Base-by-base conservation (phyloP, 2,797 vertebrate genomes). In the Falco novaeseelandiae region DNA sequence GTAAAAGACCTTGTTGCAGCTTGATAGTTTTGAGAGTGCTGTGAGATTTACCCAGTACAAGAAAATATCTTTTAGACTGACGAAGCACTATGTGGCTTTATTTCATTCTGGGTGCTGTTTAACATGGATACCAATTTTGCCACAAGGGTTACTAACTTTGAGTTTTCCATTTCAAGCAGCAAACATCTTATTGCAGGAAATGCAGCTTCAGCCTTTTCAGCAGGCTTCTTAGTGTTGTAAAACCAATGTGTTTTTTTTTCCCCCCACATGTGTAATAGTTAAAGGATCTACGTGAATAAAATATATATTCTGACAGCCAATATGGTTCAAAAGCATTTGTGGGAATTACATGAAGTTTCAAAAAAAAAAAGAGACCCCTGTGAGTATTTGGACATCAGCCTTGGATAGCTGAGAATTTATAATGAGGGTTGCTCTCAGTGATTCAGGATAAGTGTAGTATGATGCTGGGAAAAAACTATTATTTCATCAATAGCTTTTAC, bases 181-280 rank as follows among this genome's bases (percentile, higher is more conserved):
- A 85, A 77, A 58, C 49, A 58, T 23, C 23, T 72, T 55, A 62
- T 19, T 9, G 12, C 9, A 58, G 65, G 40, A 83, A 92, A 52
- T 11, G 23, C 7, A 90, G 16, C 42, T 89, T 92, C 30, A 81
- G 14, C 63, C 10, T 85, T 85, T 89, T 89, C 71, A 57, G 9
- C 3, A 73, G 5, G 10, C 49, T 87, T 77, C 71, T 77, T 49
- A 27, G 8, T 69, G 38, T 51, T 54, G 23, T 48, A 92, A 95
- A 88, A 48, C 1, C 4, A 70, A 9, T 14, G n/a, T 23, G 40
- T 5, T 79, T 46, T 71, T 83, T 67, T 19, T 21, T 5, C 10
- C 36, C 5, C 11, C 10, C 7, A 9, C 3, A 3, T 2, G 0
- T 32, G 9, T 51, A 69, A 51, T 17, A 66, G 22, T 59, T 66